phyloP scores from a whole-genome alignment of 2,113 vertebrate genomes.

The Coryphaenoides rupestris region DNA sequence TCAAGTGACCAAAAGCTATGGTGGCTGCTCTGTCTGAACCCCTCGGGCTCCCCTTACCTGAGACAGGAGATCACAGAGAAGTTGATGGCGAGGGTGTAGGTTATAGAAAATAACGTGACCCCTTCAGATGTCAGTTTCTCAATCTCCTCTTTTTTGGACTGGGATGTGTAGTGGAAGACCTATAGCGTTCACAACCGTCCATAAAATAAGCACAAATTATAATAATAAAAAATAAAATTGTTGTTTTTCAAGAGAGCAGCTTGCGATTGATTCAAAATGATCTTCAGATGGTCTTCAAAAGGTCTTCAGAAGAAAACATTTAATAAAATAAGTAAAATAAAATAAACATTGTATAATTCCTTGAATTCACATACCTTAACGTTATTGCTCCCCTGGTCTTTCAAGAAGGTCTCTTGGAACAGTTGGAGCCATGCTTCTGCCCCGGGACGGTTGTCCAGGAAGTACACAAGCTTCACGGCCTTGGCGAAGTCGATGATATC shows the following conservation, averaged over 20 bases:
- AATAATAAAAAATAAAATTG: neutral
- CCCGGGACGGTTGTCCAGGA: conserved; percentile 46
- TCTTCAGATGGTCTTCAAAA: no score
- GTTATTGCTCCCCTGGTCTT: neutral
- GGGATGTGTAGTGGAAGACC: conserved; percentile 77
- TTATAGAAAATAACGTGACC: conserved; percentile 76
- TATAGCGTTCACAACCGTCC: conserved; percentile 26
- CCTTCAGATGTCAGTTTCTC: conserved; percentile 68
- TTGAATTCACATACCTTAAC: conserved; percentile 51
- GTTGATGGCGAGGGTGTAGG: conserved; percentile 70
- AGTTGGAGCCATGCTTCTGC: conserved; percentile 58
- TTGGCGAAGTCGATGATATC: conserved; percentile 32
- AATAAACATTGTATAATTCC: neutral
- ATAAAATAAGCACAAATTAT: no score
- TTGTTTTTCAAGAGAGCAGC: no score
- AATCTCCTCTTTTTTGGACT: conserved; percentile 78
- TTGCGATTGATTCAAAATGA: no score
- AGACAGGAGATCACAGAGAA: conserved; percentile 76
- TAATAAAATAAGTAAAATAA: no score
- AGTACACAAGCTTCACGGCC: conserved; percentile 69
- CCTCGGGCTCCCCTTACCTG: conserved; percentile 59
- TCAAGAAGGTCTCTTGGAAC: conserved; percentile 53
- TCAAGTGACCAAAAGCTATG: no score
- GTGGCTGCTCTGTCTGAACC: no score
- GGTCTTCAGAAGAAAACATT: no score